These are phyloP conservation scores for Liodrosophila aerea DNA, from an alignment of 2,888 invertebrate species.

Conservation along the genomic window DNA sequence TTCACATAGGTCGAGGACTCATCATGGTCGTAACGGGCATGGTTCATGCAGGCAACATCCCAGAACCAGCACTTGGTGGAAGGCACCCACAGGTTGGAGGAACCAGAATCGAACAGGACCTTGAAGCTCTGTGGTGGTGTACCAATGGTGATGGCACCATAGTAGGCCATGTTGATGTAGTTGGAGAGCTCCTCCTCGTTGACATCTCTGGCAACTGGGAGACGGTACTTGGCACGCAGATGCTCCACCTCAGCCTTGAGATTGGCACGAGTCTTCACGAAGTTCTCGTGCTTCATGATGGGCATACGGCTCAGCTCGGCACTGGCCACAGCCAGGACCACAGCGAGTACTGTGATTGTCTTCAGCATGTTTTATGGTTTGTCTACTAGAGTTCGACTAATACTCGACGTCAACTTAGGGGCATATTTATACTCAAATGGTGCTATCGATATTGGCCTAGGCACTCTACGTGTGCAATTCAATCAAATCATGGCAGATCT, in stretches of 20 bases:
- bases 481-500: conserved; percentile 38
- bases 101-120: conserved; percentile 99
- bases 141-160: conserved; percentile 95
- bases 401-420: not conserved
- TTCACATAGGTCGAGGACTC: conserved; percentile 90
- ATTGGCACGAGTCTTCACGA: conserved; percentile 48
- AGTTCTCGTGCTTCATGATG: conserved; percentile 55
- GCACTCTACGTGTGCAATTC: conserved; percentile 16
- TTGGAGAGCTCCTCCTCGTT: conserved; percentile 86
- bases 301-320: conserved; percentile 61
- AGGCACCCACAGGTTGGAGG: conserved; percentile 99
- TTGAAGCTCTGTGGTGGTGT: conserved; percentile 94
- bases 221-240: conserved; percentile 55
- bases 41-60: conserved; percentile 91
- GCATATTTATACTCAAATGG: conserved; percentile 33
- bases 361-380: conserved; percentile 45
- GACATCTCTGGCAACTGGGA: conserved; percentile 37
- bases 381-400: conserved; percentile 61
- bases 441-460: conserved; percentile 13
- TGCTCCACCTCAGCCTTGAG: conserved; percentile 40
- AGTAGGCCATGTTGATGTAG: conserved; percentile 97
- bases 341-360: conserved; percentile 36
- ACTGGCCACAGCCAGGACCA: conserved; percentile 60
- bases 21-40: conserved; percentile 95
- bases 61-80: conserved; percentile 95